phyloP scores from a whole-genome alignment of 2,797 vertebrate species.

The Rhabdophis nuchalis region DNA sequence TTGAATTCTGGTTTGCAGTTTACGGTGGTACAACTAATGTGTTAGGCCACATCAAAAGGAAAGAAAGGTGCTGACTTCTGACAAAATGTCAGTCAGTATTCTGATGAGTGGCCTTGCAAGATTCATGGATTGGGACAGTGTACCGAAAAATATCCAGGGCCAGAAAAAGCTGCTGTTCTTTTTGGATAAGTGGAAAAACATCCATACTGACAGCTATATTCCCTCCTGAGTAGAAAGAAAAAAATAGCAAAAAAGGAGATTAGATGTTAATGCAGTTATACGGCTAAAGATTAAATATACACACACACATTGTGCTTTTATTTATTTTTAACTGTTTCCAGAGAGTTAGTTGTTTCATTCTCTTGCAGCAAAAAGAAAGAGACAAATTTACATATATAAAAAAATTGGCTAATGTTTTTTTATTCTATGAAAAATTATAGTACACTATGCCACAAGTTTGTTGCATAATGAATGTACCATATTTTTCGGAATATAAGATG shows the following conservation, averaged over 20 bases:
- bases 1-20: not conserved
- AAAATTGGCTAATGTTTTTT: not conserved
- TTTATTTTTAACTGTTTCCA: not conserved
- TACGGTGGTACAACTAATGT: not conserved
- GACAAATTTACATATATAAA: not conserved
- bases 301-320: not conserved
- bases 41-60: not conserved
- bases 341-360: not conserved
- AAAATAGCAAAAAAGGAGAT: not conserved
- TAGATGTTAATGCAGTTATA: not conserved
- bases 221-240: not conserved
- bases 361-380: not conserved
- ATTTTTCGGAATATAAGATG: too few relatives aligned
- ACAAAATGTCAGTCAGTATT: not conserved
- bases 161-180: not conserved
- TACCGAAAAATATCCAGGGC: not conserved
- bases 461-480: not conserved
- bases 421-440: not conserved
- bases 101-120: not conserved
- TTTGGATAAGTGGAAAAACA: not conserved
- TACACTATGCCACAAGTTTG: not conserved
- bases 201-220: not conserved
- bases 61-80: not conserved
- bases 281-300: not conserved
- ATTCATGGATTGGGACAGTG: not conserved